Evolutionary conservation across 2,113 vertebrate genomes (phyloP).

Genomic region (Crotalus tigris): DNA sequence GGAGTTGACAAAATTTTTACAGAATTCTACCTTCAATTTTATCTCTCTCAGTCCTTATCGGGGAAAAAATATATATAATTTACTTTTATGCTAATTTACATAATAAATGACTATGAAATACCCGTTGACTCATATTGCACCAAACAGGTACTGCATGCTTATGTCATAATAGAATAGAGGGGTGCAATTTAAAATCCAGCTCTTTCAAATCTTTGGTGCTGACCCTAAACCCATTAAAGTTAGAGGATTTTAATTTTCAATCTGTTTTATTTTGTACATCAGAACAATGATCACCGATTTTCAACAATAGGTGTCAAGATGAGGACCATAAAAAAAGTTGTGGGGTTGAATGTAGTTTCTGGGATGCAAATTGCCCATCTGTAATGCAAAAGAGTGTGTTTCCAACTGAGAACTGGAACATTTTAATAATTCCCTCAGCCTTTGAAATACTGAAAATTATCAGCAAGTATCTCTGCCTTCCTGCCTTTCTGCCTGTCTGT

Average conservation of each 20-base stretch:
- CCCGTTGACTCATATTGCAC: neutral
- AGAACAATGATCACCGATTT: neutral
- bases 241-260: neutral
- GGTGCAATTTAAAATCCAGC: neutral
- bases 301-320: neutral
- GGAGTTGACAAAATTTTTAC: neutral
- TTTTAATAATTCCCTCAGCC: neutral
- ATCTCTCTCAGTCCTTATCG: neutral
- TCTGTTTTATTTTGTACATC: neutral
- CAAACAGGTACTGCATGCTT: neutral
- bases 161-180: neutral
- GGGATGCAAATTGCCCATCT: neutral
- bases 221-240: neutral
- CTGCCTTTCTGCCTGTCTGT: neutral
- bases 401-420: neutral
- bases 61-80: neutral
- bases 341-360: neutral
- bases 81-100: neutral
- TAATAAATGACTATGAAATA: neutral
- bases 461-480: neutral
- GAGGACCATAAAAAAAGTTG: neutral
- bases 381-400: neutral
- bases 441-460: neutral
- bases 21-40: neutral
- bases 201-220: neutral